phyloP scores from a whole-genome alignment of 1,140 invertebrate genomes.

The Diachasma alloeum region DNA sequence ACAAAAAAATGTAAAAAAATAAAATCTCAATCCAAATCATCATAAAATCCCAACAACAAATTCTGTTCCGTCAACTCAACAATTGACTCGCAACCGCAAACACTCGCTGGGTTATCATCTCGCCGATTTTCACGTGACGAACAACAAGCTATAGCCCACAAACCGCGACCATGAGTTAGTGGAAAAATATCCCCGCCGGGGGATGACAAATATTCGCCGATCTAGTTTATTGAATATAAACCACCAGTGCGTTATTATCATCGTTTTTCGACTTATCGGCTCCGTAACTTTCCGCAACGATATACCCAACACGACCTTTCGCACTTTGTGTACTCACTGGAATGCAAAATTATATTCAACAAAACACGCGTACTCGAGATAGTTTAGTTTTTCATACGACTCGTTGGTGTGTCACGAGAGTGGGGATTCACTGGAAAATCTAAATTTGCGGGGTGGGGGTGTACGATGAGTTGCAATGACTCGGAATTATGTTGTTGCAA shows the following conservation, averaged over 20 bases:
- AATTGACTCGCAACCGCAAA: too few species aligned
- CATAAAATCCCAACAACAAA: too few species aligned
- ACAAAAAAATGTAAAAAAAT: too few species aligned
- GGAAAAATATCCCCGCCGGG: neutral
- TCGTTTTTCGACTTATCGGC: constrained; percentile 32
- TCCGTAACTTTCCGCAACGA: constrained; percentile 45
- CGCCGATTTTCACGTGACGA: too few species aligned
- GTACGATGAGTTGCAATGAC: too few species aligned
- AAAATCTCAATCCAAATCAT: too few species aligned
- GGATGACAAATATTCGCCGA: neutral
- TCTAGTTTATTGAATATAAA: constrained; percentile 20
- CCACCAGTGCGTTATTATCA: constrained; percentile 23
- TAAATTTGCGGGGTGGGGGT: neutral
- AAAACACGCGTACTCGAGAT: constrained; percentile 14
- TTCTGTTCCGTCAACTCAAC: too few species aligned
- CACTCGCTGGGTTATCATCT: too few species aligned
- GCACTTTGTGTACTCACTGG: constrained; percentile 4
- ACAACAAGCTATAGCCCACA: too few species aligned
- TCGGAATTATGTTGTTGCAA: neutral
- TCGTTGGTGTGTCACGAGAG: neutral
- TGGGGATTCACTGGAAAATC: neutral
- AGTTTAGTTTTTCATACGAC: neutral
- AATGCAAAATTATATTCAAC: neutral
- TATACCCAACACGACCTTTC: constrained; percentile 19
- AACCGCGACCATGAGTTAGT: neutral